These are phyloP conservation scores for Spea multiplicata DNA, from an alignment of 2,113 vertebrate genomes.

Conservation along the genomic window DNA sequence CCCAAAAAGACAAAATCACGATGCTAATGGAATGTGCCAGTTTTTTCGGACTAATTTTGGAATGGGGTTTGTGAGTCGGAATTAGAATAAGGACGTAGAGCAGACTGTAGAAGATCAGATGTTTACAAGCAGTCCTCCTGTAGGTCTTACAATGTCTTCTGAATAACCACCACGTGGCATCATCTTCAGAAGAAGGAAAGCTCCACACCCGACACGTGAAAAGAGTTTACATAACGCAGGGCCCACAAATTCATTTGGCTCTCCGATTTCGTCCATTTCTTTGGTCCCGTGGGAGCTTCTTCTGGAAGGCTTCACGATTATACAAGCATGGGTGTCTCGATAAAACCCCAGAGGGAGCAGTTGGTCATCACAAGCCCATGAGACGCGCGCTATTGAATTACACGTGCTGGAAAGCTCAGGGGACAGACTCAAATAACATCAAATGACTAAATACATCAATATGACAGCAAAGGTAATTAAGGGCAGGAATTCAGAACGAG, in stretches of 20 bases:
- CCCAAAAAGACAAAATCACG: neutral
- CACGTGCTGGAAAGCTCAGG: slow-evolving; percentile 33
- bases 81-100: neutral
- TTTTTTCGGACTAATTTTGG: neutral
- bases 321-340: neutral
- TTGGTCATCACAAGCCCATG: slow-evolving; percentile 18
- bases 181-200: neutral
- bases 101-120: too few relatives aligned
- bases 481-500: slow-evolving; percentile 2
- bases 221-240: neutral
- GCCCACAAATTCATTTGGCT: neutral
- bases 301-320: neutral
- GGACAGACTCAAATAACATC: slow-evolving; percentile 42
- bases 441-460: slow-evolving; percentile 31
- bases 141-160: neutral
- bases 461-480: slow-evolving; percentile 12
- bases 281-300: neutral
- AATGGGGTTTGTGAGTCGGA: neutral
- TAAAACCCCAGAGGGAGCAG: slow-evolving; percentile 14
- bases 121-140: neutral
- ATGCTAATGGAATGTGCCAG: neutral
- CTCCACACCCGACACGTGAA: neutral
- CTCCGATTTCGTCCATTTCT: neutral
- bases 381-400: slow-evolving; percentile 37
- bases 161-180: neutral